A percentile compares a stretch with the other conserved stretches of the same genome.
These are phyloP conservation scores for Gymnoscopelus microlampas DNA, from an alignment of 2,797 vertebrate genomes.

Conservation along the genomic window DNA sequence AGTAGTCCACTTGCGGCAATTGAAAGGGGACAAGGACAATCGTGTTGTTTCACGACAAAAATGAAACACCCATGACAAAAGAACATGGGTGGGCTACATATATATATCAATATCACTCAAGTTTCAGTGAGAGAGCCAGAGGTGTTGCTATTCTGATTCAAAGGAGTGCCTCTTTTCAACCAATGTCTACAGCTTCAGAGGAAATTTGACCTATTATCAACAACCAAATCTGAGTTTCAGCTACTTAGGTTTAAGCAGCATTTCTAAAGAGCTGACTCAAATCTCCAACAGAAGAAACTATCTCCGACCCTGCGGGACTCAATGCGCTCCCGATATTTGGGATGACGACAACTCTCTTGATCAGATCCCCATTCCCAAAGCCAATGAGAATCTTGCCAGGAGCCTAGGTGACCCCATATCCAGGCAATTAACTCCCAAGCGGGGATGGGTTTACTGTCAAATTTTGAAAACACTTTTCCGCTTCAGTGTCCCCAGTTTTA, in stretches of 20 bases:
- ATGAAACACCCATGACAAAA: not conserved
- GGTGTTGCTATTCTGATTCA: not conserved
- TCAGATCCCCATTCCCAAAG: too few species aligned
- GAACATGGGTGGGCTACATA: not conserved
- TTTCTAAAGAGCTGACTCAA: not conserved
- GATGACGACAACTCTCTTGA: too few species aligned
- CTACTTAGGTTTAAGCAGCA: not conserved
- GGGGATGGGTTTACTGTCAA: too few species aligned
- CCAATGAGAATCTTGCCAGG: too few species aligned
- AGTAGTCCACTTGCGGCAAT: not conserved
- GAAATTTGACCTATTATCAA: not conserved
- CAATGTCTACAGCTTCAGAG: not conserved
- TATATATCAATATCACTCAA: not conserved
- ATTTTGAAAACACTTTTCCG: too few species aligned
- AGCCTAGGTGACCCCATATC: too few species aligned
- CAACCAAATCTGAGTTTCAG: not conserved
- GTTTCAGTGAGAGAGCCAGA: constrained; percentile 3
- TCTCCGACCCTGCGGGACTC: too few species aligned
- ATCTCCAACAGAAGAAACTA: not conserved
- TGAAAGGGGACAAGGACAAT: not conserved
- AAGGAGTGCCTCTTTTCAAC: not conserved
- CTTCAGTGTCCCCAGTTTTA: too few species aligned
- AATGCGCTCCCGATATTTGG: too few species aligned
- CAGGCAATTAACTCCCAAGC: too few species aligned
- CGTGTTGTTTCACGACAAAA: not conserved